Evolutionary conservation across 2,888 invertebrate genomes (phyloP), one percentile per base, ranked within the genome.

Genomic region (Sphinx pinastri): DNA sequence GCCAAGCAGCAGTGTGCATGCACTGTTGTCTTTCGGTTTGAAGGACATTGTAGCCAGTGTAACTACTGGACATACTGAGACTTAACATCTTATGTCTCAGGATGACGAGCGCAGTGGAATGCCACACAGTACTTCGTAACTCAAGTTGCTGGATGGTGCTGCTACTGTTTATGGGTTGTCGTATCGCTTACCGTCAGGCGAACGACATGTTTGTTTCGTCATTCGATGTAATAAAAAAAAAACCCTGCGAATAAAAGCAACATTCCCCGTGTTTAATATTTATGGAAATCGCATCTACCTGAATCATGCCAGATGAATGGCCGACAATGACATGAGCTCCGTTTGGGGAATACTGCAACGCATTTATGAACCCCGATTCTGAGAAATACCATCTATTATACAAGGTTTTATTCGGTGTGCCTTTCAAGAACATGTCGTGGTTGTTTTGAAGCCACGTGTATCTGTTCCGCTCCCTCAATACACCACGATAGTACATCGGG

Each of bases 271-370:
- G n/a, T 14, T 14, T 16, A 66, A 11, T 49, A 47, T 51, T 52
- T 54, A 54, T 14, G 12, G 31, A 71, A 76, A 74, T 71, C 66
- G 71, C 68, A 71, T 58, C 68, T 81, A 94, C 95, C 92, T 95
- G 94, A 75, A 95, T 92, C 72, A 88, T 77, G 58, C 95, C 95
- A 10, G 92, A 88, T 45, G 94, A 92, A 82, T 93, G 94, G 12
- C 90, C 90, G 45, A 89, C 88, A 63, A 92, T 88, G 78, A 95
- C 81, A 73, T 89, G 77, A 67, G 84, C 80, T 25, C 94, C 94
- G 73, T 88, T 84, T 10, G 88, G 87, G 45, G 93, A 89, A 79
- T 88, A 95, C 73, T 87, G 87, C 70, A 93, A 76, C 47, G 90
- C 83, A 54, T 87, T 88, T 71, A 92, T 87, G 70, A 81, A 84